These are phyloP conservation scores for Rhinophrynus dorsalis DNA, from an alignment of 2,797 vertebrate genomes.

Conservation along the genomic window DNA sequence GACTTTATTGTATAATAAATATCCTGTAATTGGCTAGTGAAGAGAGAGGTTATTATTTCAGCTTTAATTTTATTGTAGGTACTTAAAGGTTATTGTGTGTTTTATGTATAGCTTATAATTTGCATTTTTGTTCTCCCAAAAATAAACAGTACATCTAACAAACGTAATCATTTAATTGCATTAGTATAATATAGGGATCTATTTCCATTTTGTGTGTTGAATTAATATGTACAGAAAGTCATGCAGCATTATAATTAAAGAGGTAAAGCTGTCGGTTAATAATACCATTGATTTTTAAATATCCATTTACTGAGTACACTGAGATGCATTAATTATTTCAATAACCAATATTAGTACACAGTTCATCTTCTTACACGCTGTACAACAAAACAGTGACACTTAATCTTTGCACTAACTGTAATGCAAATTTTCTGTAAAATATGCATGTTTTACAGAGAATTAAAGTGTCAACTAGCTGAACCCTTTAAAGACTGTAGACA, in stretches of 20 bases:
- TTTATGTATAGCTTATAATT: background rate
- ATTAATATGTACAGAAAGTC: background rate
- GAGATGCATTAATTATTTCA: background rate
- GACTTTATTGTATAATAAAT: slow-evolving; percentile 30
- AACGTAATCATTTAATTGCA: background rate
- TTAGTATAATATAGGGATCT: background rate
- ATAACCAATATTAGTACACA: background rate
- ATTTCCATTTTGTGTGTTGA: background rate
- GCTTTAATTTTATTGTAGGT: slow-evolving; percentile 25
- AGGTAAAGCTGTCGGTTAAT: background rate
- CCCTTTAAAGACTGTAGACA: no score
- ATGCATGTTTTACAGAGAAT: no score
- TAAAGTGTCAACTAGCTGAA: no score
- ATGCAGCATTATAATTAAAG: background rate
- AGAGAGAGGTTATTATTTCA: background rate
- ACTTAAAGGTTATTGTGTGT: slow-evolving; percentile 16
- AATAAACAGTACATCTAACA: background rate
- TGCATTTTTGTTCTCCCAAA: background rate
- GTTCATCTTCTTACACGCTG: background rate
- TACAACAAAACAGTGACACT: background rate
- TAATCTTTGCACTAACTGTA: no score
- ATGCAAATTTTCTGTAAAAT: no score
- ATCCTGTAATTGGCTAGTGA: slow-evolving; percentile 10
- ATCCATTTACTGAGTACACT: background rate
- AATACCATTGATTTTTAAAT: background rate